Evolutionary conservation across 2,797 vertebrate genomes (phyloP).

Genomic region (Etheostoma nigrum): DNA sequence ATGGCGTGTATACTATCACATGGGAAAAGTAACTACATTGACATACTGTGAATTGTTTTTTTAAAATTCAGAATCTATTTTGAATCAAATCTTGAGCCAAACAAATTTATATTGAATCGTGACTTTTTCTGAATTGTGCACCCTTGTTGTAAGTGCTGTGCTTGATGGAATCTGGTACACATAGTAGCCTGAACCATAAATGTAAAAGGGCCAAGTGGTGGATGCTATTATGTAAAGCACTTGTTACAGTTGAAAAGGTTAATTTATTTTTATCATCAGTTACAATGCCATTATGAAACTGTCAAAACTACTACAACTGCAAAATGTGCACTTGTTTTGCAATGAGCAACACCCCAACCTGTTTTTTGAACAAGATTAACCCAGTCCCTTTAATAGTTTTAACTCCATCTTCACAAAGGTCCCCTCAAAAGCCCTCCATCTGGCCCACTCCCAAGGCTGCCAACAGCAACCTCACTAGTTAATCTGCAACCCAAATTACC

Average conservation of each 20-base stretch:
- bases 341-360: neutral
- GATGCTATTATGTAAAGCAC: conserved; percentile 25
- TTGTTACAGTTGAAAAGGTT: neutral
- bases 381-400: neutral
- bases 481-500: conserved; percentile 74
- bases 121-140: too few relatives aligned
- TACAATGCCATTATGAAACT: conserved; percentile 6
- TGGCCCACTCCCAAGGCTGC: neutral
- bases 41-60: too few relatives aligned
- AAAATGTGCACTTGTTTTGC: neutral
- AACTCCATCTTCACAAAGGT: neutral
- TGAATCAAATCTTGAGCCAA: too few relatives aligned
- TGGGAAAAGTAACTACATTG: too few relatives aligned
- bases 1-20: too few relatives aligned
- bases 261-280: conserved; percentile 35
- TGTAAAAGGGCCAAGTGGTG: conserved; percentile 1
- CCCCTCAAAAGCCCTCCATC: neutral
- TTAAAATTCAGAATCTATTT: too few relatives aligned
- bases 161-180: neutral
- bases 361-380: neutral
- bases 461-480: neutral
- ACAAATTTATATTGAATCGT: too few relatives aligned
- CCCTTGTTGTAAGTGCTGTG: neutral
- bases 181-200: neutral
- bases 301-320: neutral